Evolutionary conservation across 2,797 vertebrate species (phyloP).

Genomic region (Gymnoscopelus braueri): DNA sequence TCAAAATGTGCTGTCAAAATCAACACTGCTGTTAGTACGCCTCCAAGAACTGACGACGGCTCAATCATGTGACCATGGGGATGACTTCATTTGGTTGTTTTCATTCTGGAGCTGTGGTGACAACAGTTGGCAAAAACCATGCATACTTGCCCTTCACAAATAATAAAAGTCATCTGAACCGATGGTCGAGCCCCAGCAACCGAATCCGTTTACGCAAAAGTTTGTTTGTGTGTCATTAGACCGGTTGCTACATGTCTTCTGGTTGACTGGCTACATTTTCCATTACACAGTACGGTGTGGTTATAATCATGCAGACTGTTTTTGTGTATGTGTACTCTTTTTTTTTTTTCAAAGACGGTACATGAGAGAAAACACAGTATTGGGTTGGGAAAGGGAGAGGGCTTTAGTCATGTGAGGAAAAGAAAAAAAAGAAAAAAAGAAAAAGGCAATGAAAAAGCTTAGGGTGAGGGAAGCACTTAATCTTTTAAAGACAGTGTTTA

Average conservation of each 20-base stretch:
- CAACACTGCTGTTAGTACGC: conserved; percentile 6
- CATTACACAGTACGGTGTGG: conserved; percentile 42
- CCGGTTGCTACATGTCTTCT: conserved; percentile 58
- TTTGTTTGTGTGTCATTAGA: conserved; percentile 59
- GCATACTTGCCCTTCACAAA: conserved; percentile 55
- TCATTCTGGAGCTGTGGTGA: conserved; percentile 55
- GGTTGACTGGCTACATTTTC: conserved; percentile 45
- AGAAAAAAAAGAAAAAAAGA: background rate
- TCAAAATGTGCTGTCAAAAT: too few species aligned
- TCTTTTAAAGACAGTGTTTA: conserved; percentile 15
- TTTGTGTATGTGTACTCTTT: conserved; percentile 33
- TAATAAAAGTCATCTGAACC: conserved; percentile 40
- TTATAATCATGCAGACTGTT: conserved; percentile 24
- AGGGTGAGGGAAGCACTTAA: conserved; percentile 11
- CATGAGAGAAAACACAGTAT: conserved; percentile 11
- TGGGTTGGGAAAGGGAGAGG: background rate
- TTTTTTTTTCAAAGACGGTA: conserved; percentile 1
- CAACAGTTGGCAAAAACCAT: conserved; percentile 58
- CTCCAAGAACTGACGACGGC: conserved; percentile 29
- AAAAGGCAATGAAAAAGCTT: background rate
- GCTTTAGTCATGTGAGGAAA: background rate
- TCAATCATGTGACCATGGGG: conserved; percentile 47
- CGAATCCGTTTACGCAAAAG: conserved; percentile 32
- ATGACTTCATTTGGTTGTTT: conserved; percentile 67
- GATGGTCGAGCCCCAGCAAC: conserved; percentile 37